Conservation (phyloP, 2,113 vertebrate species). For the Benitochromis conjunctus region DNA sequence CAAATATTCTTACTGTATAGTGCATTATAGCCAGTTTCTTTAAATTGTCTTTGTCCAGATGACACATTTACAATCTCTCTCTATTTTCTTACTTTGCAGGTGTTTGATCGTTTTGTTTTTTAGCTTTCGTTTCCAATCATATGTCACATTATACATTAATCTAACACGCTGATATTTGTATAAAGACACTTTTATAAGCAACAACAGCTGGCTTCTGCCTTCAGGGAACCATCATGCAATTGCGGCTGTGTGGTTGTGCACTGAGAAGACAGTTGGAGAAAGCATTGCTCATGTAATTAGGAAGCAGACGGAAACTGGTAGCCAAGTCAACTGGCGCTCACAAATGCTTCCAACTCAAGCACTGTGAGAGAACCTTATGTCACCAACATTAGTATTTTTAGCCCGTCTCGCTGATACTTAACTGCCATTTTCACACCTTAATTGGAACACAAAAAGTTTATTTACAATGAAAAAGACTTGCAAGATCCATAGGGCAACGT, state of each 20-base stretch:
- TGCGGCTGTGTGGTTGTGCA: not conserved
- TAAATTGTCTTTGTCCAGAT: not conserved
- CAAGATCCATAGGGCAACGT: not conserved
- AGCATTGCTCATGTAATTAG: not conserved
- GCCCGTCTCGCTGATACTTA: not conserved
- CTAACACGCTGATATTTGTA: not conserved
- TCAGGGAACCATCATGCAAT: not conserved
- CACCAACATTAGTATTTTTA: not conserved
- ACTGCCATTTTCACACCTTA: not conserved
- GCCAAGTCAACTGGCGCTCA: not conserved
- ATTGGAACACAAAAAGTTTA: not conserved
- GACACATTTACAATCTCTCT: not conserved
- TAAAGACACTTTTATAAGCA: not conserved
- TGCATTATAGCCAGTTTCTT: not conserved
- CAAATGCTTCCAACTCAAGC: not conserved
- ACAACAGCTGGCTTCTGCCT: conserved; percentile 1
- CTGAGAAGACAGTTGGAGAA: not conserved
- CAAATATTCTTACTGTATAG: not conserved
- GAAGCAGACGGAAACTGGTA: not conserved
- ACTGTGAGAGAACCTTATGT: conserved; percentile 12
- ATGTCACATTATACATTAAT: not conserved
- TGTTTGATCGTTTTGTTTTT: not conserved
- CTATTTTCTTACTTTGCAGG: not conserved
- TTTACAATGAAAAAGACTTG: not conserved
- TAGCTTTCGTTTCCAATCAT: conserved; percentile 16